phyloP scores from a whole-genome alignment of 2,113 vertebrate genomes.

The Tyrannus savana region DNA sequence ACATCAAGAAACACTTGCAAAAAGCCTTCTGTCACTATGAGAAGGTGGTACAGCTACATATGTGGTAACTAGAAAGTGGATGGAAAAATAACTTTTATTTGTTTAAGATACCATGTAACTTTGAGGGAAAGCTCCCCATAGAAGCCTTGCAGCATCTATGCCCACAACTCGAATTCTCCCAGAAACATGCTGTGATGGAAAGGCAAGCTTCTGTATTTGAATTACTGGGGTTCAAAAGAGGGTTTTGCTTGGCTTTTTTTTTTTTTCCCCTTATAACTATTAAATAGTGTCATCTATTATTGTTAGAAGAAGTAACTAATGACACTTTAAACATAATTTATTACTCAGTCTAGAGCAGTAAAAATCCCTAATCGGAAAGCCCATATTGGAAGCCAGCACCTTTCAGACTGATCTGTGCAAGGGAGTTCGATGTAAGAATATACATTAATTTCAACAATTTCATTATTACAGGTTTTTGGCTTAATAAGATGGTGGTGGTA shows the following conservation, averaged over 20 bases:
- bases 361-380: not conserved
- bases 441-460: not conserved
- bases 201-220: not conserved
- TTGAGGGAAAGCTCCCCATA: not conserved
- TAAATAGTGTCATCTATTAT: conserved; percentile 9
- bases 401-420: not conserved
- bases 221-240: not conserved
- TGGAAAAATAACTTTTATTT: not conserved
- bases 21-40: not conserved
- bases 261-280: not conserved
- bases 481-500: not conserved
- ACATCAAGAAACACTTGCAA: not conserved
- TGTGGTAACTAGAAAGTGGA: not conserved
- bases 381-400: not conserved
- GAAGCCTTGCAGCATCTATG: not conserved
- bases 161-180: not conserved
- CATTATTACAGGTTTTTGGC: not conserved
- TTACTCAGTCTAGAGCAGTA: not conserved
- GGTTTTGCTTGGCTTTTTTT: not conserved
- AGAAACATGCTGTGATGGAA: not conserved
- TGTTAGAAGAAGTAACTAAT: not conserved
- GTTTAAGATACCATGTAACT: not conserved
- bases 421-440: not conserved
- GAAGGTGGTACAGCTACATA: not conserved
- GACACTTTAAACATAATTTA: not conserved